Conservation (phyloP, 2,113 vertebrate genomes). For the Trematomus loennbergii region DNA sequence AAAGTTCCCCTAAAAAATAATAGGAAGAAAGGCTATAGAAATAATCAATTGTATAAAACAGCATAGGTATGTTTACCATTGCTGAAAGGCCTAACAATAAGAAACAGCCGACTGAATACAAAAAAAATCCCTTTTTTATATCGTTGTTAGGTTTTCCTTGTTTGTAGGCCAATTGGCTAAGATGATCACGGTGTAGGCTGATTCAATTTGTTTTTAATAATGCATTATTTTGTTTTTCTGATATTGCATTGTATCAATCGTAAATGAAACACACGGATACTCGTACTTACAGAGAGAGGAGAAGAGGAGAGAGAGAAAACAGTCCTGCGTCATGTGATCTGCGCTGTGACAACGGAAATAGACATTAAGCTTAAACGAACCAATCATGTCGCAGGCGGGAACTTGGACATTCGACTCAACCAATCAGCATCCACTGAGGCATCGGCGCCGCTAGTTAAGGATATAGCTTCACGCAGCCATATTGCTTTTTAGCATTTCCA, state of each 20-base stretch:
- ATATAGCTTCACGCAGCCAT: slow-evolving; percentile 28
- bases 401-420: slow-evolving; percentile 58
- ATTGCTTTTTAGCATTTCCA: slow-evolving; percentile 3
- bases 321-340: slow-evolving; percentile 50
- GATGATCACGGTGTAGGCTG: too few species aligned
- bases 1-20: not conserved
- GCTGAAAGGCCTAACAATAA: not conserved
- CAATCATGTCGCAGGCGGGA: slow-evolving; percentile 74
- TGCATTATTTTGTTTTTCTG: not conserved
- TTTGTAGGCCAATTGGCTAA: not conserved
- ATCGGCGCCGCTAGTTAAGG: not conserved
- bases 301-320: not conserved
- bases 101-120: not conserved
- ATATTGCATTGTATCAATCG: not conserved
- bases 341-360: slow-evolving; percentile 41
- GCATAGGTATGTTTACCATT: too few species aligned
- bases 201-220: not conserved
- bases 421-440: slow-evolving; percentile 61
- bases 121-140: not conserved
- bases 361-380: not conserved
- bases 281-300: not conserved
- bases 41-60: not conserved
- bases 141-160: not conserved
- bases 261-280: not conserved
- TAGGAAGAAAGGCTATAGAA: not conserved